These are phyloP conservation scores for Eublepharis macularius DNA, from an alignment of 2,113 vertebrate genomes.

Conservation along the genomic window DNA sequence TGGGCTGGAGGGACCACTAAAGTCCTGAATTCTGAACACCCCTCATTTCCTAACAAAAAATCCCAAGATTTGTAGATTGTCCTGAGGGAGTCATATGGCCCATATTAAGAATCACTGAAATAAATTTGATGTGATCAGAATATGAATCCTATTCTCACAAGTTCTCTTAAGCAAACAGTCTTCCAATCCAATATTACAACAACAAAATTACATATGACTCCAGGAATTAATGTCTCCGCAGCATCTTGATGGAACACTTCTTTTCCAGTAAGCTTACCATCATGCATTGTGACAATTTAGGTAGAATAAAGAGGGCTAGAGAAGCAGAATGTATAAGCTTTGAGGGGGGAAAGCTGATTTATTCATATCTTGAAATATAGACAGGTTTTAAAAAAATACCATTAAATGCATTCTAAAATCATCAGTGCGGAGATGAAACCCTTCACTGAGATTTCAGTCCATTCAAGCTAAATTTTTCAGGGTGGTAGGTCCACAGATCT, in stretches of 20 bases:
- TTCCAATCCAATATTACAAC: neutral
- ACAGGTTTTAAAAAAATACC: neutral
- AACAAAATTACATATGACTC: neutral
- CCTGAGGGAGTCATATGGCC: too few relatives aligned
- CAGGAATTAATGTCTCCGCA: neutral
- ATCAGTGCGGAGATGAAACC: neutral
- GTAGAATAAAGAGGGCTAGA: neutral
- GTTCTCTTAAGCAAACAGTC: neutral
- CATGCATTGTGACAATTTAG: neutral
- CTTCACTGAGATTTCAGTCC: slow-evolving; percentile 2
- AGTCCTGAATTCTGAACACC: too few relatives aligned
- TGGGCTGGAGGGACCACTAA: too few relatives aligned
- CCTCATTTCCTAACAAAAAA: too few relatives aligned
- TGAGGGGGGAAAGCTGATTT: too few relatives aligned
- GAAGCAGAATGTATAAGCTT: neutral
- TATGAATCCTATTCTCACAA: neutral
- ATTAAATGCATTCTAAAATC: neutral
- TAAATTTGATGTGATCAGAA: too few relatives aligned
- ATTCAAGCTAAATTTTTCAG: neutral
- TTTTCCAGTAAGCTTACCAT: neutral
- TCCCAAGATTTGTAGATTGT: too few relatives aligned
- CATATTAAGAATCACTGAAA: too few relatives aligned
- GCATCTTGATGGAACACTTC: neutral
- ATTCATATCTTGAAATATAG: neutral
- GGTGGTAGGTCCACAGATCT: slow-evolving; percentile 2